Percentiles rank a stretch among this genome's conserved stretches.
Evolutionary conservation across 2,888 invertebrate genomes (phyloP).

Genomic region (Pterostichus madidus): DNA sequence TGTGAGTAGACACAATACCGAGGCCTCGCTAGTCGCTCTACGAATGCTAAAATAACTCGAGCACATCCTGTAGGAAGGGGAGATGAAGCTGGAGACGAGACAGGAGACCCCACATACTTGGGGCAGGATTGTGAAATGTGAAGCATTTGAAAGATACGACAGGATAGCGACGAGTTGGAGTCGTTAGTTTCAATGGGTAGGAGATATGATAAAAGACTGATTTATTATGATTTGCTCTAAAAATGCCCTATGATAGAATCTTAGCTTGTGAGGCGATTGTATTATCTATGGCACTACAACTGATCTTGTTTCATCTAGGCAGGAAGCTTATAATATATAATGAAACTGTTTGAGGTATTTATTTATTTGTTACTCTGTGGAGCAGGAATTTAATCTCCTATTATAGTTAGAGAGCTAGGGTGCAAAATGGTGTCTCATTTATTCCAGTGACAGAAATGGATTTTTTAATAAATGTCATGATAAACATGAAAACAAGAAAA

Average conservation of each 20-base stretch:
- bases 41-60: constrained; percentile 62
- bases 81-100: not conserved
- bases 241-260: not conserved
- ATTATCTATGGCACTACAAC: no score
- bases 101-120: constrained; percentile 31
- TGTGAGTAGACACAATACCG: constrained; percentile 51
- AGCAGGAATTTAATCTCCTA: no score
- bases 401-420: no score
- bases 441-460: no score
- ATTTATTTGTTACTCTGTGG: no score
- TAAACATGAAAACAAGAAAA: no score
- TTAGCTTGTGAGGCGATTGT: no score
- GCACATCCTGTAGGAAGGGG: constrained; percentile 63
- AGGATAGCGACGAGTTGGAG: constrained; percentile 9
- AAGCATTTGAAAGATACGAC: constrained; percentile 9
- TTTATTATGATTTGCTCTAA: not conserved
- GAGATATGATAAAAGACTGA: constrained; percentile 16
- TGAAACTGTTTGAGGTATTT: no score
- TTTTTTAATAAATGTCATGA: no score
- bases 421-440: no score
- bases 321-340: no score
- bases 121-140: not conserved
- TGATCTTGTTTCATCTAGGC: no score
- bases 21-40: not conserved
- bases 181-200: constrained; percentile 8